Conservation (phyloP, 2,113 vertebrate species). For the Butorides virescens region DNA sequence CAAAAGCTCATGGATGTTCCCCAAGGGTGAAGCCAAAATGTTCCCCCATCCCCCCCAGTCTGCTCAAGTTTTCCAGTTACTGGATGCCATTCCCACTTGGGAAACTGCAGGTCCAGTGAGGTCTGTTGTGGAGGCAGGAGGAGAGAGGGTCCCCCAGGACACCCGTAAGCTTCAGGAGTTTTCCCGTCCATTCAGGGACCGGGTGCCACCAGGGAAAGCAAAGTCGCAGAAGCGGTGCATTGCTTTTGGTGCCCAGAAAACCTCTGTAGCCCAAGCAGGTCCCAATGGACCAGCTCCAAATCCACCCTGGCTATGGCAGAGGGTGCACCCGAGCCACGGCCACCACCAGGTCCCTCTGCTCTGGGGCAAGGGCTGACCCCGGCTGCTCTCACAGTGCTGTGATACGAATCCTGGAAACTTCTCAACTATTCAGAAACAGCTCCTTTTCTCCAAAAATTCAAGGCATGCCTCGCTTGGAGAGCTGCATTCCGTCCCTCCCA, state of each 20-base stretch:
- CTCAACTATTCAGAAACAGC: not conserved
- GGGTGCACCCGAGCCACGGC: not conserved
- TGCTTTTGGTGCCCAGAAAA: not conserved
- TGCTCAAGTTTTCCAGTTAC: not conserved
- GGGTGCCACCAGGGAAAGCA: not conserved
- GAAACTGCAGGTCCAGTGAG: not conserved
- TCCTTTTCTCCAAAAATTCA: not conserved
- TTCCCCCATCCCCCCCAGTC: not conserved
- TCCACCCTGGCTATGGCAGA: not conserved
- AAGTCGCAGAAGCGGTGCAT: not conserved
- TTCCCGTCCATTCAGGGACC: not conserved
- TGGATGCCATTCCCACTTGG: not conserved
- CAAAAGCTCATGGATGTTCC: not conserved
- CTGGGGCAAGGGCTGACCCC: not conserved
- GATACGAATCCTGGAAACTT: not conserved
- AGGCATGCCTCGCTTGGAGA: not conserved
- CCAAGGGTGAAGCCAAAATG: not conserved
- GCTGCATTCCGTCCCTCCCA: not conserved
- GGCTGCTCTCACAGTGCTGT: not conserved
- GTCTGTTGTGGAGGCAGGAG: not conserved
- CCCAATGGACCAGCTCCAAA: not conserved
- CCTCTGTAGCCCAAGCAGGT: not conserved
- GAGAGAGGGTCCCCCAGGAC: not conserved
- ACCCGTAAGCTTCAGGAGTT: accelerated
- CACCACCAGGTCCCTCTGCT: not conserved